Percentiles rank a stretch among this genome's conserved stretches.
These are phyloP conservation scores for Callipepla californica DNA, from an alignment of 2,113 vertebrate genomes.

Conservation along the genomic window DNA sequence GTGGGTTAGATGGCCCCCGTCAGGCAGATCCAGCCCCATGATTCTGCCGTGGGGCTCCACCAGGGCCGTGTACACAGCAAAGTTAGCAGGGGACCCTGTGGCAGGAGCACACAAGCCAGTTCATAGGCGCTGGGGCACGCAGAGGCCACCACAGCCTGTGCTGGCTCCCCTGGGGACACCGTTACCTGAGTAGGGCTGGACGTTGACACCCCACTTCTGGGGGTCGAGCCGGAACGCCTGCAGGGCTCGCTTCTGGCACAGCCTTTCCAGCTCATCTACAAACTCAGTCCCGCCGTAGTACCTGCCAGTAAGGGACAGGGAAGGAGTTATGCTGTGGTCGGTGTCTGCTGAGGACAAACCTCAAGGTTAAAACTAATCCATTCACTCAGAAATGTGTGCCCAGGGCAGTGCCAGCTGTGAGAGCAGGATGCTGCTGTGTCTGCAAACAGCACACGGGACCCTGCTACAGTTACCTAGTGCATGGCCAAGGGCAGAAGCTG, in stretches of 20 bases:
- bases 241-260: constrained; percentile 94
- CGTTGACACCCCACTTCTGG: constrained; percentile 93
- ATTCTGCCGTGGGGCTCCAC: constrained; percentile 96
- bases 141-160: accelerated
- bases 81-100: constrained; percentile 94
- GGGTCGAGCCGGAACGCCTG: constrained; percentile 87
- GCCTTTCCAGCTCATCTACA: constrained; percentile 92
- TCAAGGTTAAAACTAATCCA: not conserved
- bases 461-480: not conserved
- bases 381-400: accelerated
- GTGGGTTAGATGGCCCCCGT: constrained; percentile 95
- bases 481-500: not conserved
- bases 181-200: constrained; percentile 96
- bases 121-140: accelerated
- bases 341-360: not conserved
- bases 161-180: not conserved
- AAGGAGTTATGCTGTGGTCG: not conserved
- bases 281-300: constrained; percentile 94
- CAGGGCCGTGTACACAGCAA: constrained; percentile 92
- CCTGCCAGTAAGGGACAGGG: constrained; percentile 59
- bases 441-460: accelerated
- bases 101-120: accelerated
- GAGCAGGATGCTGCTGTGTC: not conserved
- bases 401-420: not conserved
- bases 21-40: constrained; percentile 97